Conservation (phyloP, 2,113 vertebrate genomes). For the Limanda limanda region DNA sequence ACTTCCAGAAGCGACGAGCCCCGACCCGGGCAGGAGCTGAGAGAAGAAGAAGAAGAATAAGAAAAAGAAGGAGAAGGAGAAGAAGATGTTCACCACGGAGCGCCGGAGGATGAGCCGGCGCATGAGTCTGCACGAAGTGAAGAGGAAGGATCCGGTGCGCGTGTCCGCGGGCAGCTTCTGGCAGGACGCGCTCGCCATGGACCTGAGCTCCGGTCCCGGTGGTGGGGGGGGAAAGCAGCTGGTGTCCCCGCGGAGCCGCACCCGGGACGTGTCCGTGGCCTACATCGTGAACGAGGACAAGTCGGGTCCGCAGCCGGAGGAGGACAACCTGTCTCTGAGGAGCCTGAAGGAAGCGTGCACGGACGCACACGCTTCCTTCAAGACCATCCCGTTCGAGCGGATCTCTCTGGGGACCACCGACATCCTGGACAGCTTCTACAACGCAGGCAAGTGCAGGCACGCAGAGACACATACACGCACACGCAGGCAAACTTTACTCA, state of each 20-base stretch:
- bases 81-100: slow-evolving; percentile 79
- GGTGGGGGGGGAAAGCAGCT: no score
- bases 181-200: slow-evolving; percentile 86
- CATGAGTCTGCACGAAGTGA: slow-evolving; percentile 76
- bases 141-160: slow-evolving; percentile 64
- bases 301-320: slow-evolving; percentile 66
- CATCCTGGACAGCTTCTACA: slow-evolving; percentile 88
- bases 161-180: slow-evolving; percentile 87
- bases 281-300: slow-evolving; percentile 82
- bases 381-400: slow-evolving; percentile 80
- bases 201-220: slow-evolving; percentile 65
- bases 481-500: neutral
- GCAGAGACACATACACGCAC: neutral
- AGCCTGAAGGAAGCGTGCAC: slow-evolving; percentile 87
- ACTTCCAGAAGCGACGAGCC: slow-evolving; percentile 11
- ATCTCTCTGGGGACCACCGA: slow-evolving; percentile 82
- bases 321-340: slow-evolving; percentile 80
- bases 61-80: no score
- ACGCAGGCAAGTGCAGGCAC: slow-evolving; percentile 86
- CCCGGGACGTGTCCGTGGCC: slow-evolving; percentile 81
- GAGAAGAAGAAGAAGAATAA: no score
- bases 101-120: slow-evolving; percentile 81
- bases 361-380: slow-evolving; percentile 76
- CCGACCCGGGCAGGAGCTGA: neutral
- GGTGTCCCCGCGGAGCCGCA: slow-evolving; percentile 76